Percentiles rank a stretch among this genome's conserved stretches.
Evolutionary conservation across 1,140 invertebrate genomes (phyloP).

Genomic region (Venturia canescens): DNA sequence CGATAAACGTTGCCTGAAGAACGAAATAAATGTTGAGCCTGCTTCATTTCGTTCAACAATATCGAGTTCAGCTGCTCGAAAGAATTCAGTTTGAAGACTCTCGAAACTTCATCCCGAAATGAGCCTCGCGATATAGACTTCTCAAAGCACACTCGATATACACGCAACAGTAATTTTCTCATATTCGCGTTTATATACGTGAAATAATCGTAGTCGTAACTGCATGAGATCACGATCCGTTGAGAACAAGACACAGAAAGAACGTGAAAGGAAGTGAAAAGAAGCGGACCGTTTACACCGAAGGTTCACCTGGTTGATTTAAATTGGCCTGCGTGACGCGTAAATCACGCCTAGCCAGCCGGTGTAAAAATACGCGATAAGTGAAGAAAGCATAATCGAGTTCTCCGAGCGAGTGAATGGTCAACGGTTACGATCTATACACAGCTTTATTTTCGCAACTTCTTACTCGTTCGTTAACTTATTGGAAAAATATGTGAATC

Average conservation of each 20-base stretch:
- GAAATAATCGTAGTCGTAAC: no score
- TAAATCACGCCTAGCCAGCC: not conserved
- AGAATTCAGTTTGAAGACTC: no score
- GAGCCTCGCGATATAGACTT: no score
- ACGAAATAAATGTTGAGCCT: no score
- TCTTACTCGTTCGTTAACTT: not conserved
- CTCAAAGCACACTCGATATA: no score
- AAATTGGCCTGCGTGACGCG: constrained; percentile 19
- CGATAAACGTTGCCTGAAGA: no score
- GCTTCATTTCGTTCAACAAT: no score
- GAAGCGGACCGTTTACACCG: not conserved
- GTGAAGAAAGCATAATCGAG: constrained; percentile 18
- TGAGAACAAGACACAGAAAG: not conserved
- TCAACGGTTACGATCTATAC: not conserved
- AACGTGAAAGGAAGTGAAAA: not conserved
- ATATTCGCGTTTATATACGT: not conserved
- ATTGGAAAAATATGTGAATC: not conserved
- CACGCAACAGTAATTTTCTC: not conserved
- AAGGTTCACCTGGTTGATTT: constrained; percentile 24
- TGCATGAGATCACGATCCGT: not conserved
- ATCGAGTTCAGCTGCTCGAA: no score
- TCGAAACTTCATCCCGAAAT: no score
- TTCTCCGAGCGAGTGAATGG: constrained; percentile 16
- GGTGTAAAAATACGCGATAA: not conserved
- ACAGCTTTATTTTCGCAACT: not conserved